phyloP scores from a whole-genome alignment of 2,113 vertebrate species.

The Xiphias gladius region DNA sequence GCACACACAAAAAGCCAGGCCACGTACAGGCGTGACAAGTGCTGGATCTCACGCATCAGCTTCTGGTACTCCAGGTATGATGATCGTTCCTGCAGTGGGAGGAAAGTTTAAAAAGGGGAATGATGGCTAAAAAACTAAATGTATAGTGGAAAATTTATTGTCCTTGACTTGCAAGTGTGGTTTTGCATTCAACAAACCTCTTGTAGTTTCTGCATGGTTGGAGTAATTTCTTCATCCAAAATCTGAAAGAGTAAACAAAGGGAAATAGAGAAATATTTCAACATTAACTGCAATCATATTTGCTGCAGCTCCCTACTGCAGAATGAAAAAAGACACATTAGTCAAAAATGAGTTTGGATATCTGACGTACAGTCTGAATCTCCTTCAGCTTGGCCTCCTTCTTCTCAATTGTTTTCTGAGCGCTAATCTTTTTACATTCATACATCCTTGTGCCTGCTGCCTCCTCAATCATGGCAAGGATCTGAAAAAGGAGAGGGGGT shows the following conservation, averaged over 20 bases:
- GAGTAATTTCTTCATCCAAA: slow-evolving; percentile 94
- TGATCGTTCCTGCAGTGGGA: slow-evolving; percentile 86
- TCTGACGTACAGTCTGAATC: slow-evolving; percentile 88
- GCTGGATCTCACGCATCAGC: slow-evolving; percentile 88
- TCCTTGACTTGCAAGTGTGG: neutral
- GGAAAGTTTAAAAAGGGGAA: neutral
- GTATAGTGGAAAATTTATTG: no score
- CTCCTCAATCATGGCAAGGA: slow-evolving; percentile 97
- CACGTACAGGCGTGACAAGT: slow-evolving; percentile 87
- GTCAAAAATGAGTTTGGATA: neutral
- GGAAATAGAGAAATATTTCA: neutral
- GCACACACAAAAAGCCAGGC: slow-evolving; percentile 92
- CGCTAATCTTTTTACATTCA: slow-evolving; percentile 92
- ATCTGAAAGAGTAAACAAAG: slow-evolving; percentile 81
- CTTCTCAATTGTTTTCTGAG: slow-evolving; percentile 95
- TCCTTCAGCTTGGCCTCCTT: slow-evolving; percentile 93
- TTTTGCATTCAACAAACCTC: slow-evolving; percentile 82
- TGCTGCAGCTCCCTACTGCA: neutral
- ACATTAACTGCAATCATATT: neutral
- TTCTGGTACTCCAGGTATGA: slow-evolving; percentile 96
- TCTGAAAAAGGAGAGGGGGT: slow-evolving; percentile 78
- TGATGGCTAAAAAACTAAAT: neutral
- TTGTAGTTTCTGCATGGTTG: slow-evolving; percentile 92
- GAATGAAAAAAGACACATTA: neutral
- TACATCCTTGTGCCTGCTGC: slow-evolving; percentile 98